These are phyloP conservation scores for Agrotis ipsilon DNA, from an alignment of 2,888 invertebrate species.

Conservation along the genomic window DNA sequence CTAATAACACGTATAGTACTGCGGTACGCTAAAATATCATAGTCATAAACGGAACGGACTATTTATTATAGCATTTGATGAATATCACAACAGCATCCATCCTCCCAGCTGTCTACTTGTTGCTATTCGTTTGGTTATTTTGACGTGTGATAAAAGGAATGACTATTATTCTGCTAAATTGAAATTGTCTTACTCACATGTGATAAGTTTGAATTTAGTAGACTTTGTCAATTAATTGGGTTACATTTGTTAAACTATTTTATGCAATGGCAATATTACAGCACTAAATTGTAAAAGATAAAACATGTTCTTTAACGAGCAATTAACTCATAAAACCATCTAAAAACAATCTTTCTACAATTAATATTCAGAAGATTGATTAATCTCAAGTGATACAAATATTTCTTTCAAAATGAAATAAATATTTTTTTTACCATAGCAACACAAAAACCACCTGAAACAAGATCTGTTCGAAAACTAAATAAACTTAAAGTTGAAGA, in stretches of 20 bases:
- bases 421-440: constrained; percentile 39
- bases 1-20: constrained; percentile 72
- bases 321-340: neutral
- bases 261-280: constrained; percentile 52
- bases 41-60: constrained; percentile 77
- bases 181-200: constrained; percentile 55
- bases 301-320: too few species aligned
- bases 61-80: constrained; percentile 76
- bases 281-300: neutral
- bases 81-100: constrained; percentile 85
- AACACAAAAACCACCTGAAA: constrained; percentile 55
- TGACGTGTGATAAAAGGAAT: constrained; percentile 79
- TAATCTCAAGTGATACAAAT: neutral
- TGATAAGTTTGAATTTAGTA: constrained; percentile 35
- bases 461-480: constrained; percentile 42
- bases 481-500: too few species aligned
- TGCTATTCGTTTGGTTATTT: constrained; percentile 82
- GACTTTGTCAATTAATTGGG: constrained; percentile 57
- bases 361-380: neutral
- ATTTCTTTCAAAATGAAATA: neutral
- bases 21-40: constrained; percentile 76
- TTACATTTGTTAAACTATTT: constrained; percentile 46
- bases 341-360: neutral
- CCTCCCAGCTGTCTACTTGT: constrained; percentile 89
- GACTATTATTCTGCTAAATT: constrained; percentile 75